phyloP scores from a whole-genome alignment of 1,140 invertebrate genomes.

The Ceratina australensis region DNA sequence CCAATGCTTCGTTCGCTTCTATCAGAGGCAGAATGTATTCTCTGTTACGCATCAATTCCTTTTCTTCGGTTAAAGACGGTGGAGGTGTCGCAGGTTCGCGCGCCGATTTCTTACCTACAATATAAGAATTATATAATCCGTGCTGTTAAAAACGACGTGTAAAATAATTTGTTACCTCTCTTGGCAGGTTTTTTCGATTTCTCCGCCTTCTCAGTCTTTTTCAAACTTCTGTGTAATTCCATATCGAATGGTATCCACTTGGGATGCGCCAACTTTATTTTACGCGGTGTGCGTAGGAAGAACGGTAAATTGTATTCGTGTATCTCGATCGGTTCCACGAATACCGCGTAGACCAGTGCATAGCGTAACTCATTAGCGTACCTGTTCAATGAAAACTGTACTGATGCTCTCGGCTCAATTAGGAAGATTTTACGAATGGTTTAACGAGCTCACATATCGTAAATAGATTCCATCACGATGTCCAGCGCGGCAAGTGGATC shows the following conservation, averaged over 20 bases:
- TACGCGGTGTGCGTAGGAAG: constrained; percentile 43
- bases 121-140: background rate
- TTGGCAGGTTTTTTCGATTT: background rate
- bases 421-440: background rate
- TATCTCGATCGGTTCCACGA: constrained; percentile 47
- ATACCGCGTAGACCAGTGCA: constrained; percentile 56
- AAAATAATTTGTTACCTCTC: constrained; percentile 2
- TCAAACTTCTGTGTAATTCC: constrained; percentile 1
- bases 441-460: constrained; percentile 58
- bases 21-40: constrained; percentile 63
- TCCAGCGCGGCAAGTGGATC: constrained; percentile 47
- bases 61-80: constrained; percentile 46
- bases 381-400: constrained; percentile 38
- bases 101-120: constrained; percentile 17
- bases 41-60: constrained; percentile 34
- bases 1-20: constrained; percentile 49
- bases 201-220: background rate
- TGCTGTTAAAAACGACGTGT: background rate
- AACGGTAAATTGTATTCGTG: constrained; percentile 46
- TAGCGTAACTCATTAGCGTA: constrained; percentile 66
- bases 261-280: constrained; percentile 14
- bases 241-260: background rate
- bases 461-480: constrained; percentile 62
- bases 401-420: background rate
- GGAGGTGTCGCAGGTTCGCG: background rate